phyloP scores from a whole-genome alignment of 2,113 vertebrate species.

The Rhodinocichla rosea region DNA sequence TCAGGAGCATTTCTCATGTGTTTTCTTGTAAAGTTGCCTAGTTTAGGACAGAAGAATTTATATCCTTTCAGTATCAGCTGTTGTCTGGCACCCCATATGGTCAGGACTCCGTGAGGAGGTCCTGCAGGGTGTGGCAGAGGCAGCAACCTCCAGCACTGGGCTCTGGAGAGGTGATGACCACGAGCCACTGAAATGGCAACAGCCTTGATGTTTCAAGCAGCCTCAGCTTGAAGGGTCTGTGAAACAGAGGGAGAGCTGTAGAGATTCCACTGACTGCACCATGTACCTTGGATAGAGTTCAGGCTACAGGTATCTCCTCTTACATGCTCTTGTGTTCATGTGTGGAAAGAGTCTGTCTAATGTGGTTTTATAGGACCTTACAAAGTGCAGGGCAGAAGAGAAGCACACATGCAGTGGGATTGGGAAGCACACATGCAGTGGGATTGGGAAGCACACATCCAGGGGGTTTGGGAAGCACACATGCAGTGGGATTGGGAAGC shows the following conservation, averaged over 20 bases:
- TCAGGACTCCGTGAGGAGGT: neutral
- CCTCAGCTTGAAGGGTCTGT: neutral
- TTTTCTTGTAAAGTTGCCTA: neutral
- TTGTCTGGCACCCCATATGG: rapidly evolving
- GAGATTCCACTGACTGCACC: neutral
- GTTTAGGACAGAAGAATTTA: neutral
- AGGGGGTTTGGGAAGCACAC: neutral
- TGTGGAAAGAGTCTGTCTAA: neutral
- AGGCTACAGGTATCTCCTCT: neutral
- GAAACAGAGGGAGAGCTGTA: neutral
- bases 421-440: neutral
- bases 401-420: neutral
- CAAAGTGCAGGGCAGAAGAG: neutral
- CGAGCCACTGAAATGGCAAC: neutral
- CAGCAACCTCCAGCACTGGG: neutral
- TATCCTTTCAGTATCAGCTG: neutral
- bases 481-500: neutral
- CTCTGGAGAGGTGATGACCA: neutral
- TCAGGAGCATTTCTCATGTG: neutral
- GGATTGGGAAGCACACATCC: neutral
- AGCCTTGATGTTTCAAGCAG: neutral
- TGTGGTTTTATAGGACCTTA: neutral
- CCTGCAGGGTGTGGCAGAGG: neutral
- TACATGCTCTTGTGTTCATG: rapidly evolving
- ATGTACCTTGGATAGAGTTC: neutral